phyloP scores from a whole-genome alignment of 2,888 invertebrate species.

The Xylota sylvarum region DNA sequence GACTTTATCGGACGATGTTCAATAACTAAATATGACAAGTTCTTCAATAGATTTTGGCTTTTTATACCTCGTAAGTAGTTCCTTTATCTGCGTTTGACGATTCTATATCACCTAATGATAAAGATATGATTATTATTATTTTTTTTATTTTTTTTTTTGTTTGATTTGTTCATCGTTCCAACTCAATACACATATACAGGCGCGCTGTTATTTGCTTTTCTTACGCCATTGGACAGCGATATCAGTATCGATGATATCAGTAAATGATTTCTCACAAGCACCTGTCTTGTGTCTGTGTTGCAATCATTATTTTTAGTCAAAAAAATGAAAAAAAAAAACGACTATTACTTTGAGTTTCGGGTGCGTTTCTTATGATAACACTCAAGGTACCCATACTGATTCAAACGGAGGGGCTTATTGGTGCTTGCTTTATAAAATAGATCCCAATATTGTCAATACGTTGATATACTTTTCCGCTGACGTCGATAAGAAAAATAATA shows the following conservation, averaged over 20 bases:
- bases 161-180: slow-evolving; percentile 15
- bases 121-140: slow-evolving; percentile 29
- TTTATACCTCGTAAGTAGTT: slow-evolving; percentile 43
- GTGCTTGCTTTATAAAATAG: not conserved
- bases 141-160: not conserved
- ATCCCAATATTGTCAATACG: not conserved
- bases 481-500: slow-evolving; percentile 29
- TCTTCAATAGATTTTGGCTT: slow-evolving; percentile 59
- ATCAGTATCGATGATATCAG: slow-evolving; percentile 1
- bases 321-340: not conserved
- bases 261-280: not conserved
- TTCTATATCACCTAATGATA: slow-evolving; percentile 47
- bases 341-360: not conserved
- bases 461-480: not conserved
- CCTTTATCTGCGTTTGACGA: slow-evolving; percentile 62
- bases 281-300: not conserved
- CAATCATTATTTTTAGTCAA: not conserved
- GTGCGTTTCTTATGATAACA: slow-evolving; percentile 24
- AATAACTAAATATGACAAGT: slow-evolving; percentile 57
- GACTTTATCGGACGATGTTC: slow-evolving; percentile 50
- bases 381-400: not conserved
- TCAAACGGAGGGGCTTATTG: not conserved
- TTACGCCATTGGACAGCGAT: not conserved
- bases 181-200: not conserved
- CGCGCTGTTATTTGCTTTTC: not conserved